Evolutionary conservation across 1,140 invertebrate genomes (phyloP).

Genomic region (Heliothis virescens): DNA sequence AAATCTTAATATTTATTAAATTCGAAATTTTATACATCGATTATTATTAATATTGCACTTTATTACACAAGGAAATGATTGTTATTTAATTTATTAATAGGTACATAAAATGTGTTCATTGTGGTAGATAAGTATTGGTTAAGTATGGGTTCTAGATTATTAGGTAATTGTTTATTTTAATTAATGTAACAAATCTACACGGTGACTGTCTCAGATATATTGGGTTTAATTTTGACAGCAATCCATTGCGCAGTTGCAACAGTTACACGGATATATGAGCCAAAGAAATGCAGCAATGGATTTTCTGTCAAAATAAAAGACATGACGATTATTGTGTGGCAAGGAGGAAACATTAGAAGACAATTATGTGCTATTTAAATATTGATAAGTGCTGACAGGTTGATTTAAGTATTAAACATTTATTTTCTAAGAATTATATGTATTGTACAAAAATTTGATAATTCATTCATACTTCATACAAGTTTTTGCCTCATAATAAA

Average conservation of each 20-base stretch:
- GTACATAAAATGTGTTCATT: not conserved
- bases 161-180: too few species aligned
- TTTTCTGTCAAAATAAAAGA: too few species aligned
- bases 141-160: not conserved
- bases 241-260: too few species aligned
- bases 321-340: not conserved
- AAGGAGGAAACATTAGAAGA: not conserved
- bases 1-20: conserved; percentile 62
- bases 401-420: too few species aligned
- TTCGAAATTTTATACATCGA: conserved; percentile 69
- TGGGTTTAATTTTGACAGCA: too few species aligned
- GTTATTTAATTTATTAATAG: not conserved
- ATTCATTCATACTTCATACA: too few species aligned
- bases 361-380: not conserved
- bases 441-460: too few species aligned
- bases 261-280: too few species aligned
- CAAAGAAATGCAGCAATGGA: too few species aligned
- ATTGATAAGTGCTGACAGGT: not conserved
- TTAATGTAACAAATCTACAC: too few species aligned
- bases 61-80: conserved; percentile 35
- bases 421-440: too few species aligned
- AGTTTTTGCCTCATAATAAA: not conserved
- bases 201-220: too few species aligned
- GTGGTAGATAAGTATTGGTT: not conserved
- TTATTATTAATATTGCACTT: conserved; percentile 69